These are phyloP conservation scores for Uromys caudimaculatus DNA, from an alignment of 2,797 vertebrate genomes.

Conservation along the genomic window DNA sequence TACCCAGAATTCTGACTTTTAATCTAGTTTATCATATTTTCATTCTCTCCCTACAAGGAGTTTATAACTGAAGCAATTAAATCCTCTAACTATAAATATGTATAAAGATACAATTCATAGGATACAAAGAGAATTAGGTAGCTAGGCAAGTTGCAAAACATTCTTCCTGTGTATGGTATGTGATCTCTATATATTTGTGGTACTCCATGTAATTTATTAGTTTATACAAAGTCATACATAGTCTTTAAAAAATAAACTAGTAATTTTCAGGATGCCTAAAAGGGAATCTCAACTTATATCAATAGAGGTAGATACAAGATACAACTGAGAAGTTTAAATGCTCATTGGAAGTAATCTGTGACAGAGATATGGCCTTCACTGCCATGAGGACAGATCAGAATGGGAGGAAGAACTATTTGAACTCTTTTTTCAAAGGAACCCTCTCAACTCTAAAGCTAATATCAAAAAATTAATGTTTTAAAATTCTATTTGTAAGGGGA, in stretches of 20 bases:
- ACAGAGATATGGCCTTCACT: background rate
- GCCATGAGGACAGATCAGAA: background rate
- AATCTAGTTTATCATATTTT: background rate
- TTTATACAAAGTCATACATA: background rate
- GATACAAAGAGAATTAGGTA: no score
- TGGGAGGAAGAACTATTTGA: background rate
- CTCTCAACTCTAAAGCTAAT: background rate
- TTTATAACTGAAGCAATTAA: background rate
- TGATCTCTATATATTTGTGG: background rate
- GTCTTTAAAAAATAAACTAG: background rate
- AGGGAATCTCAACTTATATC: background rate
- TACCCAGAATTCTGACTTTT: constrained; percentile 23
- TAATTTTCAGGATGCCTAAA: background rate
- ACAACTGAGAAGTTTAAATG: background rate
- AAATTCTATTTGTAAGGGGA: background rate
- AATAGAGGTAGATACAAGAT: background rate
- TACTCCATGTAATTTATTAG: background rate
- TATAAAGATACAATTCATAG: no score
- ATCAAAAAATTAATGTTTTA: background rate
- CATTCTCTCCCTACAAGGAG: background rate
- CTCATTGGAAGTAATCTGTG: background rate
- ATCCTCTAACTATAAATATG: background rate
- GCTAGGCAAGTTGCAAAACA: background rate
- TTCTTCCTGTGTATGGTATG: background rate
- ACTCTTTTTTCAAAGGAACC: background rate